phyloP scores from a whole-genome alignment of 2,888 invertebrate species.

The Bhutanitis thaidina region DNA sequence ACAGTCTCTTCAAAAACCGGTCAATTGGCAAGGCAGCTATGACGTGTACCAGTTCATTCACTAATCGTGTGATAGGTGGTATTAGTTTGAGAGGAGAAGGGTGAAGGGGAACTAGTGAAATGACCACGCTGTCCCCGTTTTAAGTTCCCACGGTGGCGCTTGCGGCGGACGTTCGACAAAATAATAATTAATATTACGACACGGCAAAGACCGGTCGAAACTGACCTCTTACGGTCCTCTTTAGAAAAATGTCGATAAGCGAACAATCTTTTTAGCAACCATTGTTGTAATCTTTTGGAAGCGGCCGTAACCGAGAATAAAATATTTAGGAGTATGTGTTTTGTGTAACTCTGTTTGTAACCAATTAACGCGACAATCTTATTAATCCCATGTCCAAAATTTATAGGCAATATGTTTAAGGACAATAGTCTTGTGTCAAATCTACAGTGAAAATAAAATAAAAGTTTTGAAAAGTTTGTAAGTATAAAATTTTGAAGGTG shows the following conservation, averaged over 20 bases:
- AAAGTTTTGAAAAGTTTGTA: no score
- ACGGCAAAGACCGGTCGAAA: conserved; percentile 49
- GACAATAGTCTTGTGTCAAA: no score
- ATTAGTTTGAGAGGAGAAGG: background rate
- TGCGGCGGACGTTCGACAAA: conserved; percentile 46
- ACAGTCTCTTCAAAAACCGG: conserved; percentile 10
- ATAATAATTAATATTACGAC: conserved; percentile 59
- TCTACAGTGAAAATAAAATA: no score
- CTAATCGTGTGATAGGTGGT: conserved; percentile 23
- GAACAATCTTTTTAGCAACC: background rate
- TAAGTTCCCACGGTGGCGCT: conserved; percentile 75
- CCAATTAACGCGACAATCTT: no score
- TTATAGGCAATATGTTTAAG: no score
- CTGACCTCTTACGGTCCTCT: conserved; percentile 23
- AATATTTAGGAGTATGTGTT: no score
- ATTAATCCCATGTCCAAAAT: no score
- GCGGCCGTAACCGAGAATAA: background rate
- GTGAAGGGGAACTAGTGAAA: conserved; percentile 27
- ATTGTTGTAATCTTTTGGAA: background rate
- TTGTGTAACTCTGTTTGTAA: no score
- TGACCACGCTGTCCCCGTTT: conserved; percentile 39
- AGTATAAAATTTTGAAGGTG: no score
- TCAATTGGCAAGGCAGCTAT: conserved; percentile 8
- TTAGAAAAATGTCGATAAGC: conserved; percentile 8
- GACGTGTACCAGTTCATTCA: conserved; percentile 27